phyloP scores from a whole-genome alignment of 2,113 vertebrate genomes.

The Terrapene triunguis region DNA sequence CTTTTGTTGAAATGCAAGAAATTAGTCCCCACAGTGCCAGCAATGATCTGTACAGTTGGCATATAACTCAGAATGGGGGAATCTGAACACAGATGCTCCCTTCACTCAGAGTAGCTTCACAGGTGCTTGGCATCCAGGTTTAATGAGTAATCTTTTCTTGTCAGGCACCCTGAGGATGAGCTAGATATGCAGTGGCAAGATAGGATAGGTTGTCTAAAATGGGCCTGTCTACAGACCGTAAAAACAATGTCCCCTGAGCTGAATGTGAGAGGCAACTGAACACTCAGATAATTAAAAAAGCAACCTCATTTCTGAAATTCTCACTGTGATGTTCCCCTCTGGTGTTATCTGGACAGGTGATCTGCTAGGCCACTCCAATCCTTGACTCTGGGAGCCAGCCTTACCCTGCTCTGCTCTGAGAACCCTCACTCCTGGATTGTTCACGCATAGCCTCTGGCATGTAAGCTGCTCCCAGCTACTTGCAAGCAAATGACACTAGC shows the following conservation, averaged over 20 bases:
- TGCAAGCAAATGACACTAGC: too few relatives aligned
- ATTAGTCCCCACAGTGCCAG: not conserved
- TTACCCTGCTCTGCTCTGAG: too few relatives aligned
- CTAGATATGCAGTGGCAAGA: not conserved
- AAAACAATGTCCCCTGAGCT: not conserved
- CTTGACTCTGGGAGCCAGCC: too few relatives aligned
- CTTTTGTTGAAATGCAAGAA: not conserved
- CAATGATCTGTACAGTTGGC: not conserved
- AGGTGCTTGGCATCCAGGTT: slow-evolving; percentile 1
- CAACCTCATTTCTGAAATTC: not conserved
- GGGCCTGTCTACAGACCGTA: not conserved
- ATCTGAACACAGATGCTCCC: slow-evolving; percentile 3
- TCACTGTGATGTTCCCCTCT: too few relatives aligned
- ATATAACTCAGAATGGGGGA: not conserved
- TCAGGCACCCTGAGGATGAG: not conserved
- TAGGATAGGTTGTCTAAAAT: not conserved
- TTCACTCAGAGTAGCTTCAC: slow-evolving; percentile 3
- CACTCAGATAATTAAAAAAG: not conserved
- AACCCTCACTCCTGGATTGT: too few relatives aligned
- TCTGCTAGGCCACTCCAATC: too few relatives aligned
- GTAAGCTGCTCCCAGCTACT: too few relatives aligned
- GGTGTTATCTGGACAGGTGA: too few relatives aligned
- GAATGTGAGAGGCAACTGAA: not conserved
- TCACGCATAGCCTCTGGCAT: too few relatives aligned
- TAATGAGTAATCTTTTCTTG: not conserved